Evolutionary conservation across 2,888 invertebrate species (phyloP).

Genomic region (Hemistola chrysoprasaria): DNA sequence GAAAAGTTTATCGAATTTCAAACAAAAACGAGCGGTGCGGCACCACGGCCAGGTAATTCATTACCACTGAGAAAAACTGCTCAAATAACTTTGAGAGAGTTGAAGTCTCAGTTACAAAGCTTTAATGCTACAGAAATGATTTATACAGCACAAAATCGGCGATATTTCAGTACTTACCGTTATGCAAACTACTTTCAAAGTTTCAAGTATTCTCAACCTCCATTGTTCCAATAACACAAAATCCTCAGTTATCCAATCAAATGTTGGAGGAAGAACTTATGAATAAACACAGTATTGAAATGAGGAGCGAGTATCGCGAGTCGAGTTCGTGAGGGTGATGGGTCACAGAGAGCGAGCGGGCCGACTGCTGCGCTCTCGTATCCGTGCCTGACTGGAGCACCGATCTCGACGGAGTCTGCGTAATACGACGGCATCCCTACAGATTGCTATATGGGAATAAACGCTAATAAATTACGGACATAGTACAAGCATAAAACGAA

Average conservation of each 20-base stretch:
- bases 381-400: slow-evolving; percentile 73
- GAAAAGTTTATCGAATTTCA: slow-evolving; percentile 43
- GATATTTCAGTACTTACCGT: slow-evolving; percentile 49
- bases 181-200: slow-evolving; percentile 37
- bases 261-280: slow-evolving; percentile 44
- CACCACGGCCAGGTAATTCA: slow-evolving; percentile 30
- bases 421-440: slow-evolving; percentile 78
- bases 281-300: slow-evolving; percentile 48
- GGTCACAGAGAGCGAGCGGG: slow-evolving; percentile 40
- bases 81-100: slow-evolving; percentile 33
- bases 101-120: slow-evolving; percentile 18
- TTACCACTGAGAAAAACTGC: slow-evolving; percentile 37
- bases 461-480: slow-evolving; percentile 80
- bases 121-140: slow-evolving; percentile 11
- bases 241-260: slow-evolving; percentile 45
- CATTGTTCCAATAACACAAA: slow-evolving; percentile 55
- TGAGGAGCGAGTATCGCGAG: slow-evolving; percentile 41
- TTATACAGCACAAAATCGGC: not conserved
- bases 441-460: slow-evolving; percentile 80
- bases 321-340: slow-evolving; percentile 39
- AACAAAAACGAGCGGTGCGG: slow-evolving; percentile 30
- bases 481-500: slow-evolving; percentile 73
- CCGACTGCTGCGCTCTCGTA: slow-evolving; percentile 62
- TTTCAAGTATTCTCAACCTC: slow-evolving; percentile 55
- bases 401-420: slow-evolving; percentile 79